Base-by-base conservation (phyloP, 2,888 invertebrate genomes). In the Hypsopygia costalis region DNA sequence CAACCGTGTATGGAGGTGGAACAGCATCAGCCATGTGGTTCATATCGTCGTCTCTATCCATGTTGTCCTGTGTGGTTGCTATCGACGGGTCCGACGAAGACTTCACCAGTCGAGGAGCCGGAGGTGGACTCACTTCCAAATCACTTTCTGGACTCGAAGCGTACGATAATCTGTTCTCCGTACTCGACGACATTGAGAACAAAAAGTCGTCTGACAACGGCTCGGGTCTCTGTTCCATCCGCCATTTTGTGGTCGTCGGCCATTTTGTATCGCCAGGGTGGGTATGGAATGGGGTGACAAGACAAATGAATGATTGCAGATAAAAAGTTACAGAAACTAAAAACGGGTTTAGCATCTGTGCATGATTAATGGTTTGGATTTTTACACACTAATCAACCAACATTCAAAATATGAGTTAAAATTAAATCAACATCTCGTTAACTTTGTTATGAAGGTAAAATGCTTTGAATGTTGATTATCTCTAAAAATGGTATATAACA, bases 161-260 rank as follows among this genome's bases (percentile, higher is more conserved):
- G 87, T 97, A 98, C 72, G 98, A 98, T 59, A 98, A 91, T 75
- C 97, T 94, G 79, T 97, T 93, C 74, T 89, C 89, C 21, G 86
- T 89, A 55, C 83, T 85, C 72, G 96, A 95, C 61, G 96, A 96
- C 98, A 98, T 98, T 75, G 98, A 98, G 92, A 98, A 98, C 76
- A 98, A 94, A 93, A 98, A 98, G 92, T 99, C 98, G 89, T 99
- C 98, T 69, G 97, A 97, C 80, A 98, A 92, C 80, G 97, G 96
- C 89, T 98, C 97, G 80, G 97, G 97, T 78, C 98, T 97, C 97
- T 98, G 91, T 65, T 57, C 42, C 35, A 57, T 20, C 27, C 56
- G 57, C 58, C 63, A 59, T 58, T 63, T 81, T 74, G 55, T 73
- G 27, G 31, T 47, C 56, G 46, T 74, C 69, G 64, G 68, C 68